These are phyloP conservation scores for Lepidocyrtinus sp. DNA, from an alignment of 2,888 invertebrate species.

Conservation along the genomic window DNA sequence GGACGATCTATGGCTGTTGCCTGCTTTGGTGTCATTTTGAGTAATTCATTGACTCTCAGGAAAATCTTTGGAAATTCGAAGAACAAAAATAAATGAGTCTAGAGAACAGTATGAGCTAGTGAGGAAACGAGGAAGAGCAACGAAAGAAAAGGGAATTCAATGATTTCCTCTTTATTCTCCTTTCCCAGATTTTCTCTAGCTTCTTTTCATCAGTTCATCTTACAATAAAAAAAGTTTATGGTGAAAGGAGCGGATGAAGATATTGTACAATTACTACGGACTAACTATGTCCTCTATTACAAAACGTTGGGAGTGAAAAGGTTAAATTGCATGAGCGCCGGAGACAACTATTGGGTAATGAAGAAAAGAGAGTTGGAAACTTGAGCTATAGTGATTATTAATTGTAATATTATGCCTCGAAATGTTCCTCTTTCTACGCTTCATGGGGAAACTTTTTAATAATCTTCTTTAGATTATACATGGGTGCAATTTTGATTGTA, in stretches of 20 bases:
- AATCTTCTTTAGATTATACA: constrained; percentile 22
- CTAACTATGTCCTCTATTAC: background rate
- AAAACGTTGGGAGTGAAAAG: background rate
- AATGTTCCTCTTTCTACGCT: background rate
- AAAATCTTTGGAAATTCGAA: constrained; percentile 25
- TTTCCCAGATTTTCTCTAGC: constrained; percentile 44
- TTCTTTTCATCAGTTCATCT: constrained; percentile 40
- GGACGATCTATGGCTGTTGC: constrained; percentile 57
- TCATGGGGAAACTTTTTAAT: constrained; percentile 40
- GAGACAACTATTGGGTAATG: background rate
- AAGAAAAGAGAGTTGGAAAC: background rate
- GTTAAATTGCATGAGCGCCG: background rate
- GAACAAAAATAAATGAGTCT: background rate
- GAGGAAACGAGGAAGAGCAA: constrained; percentile 15
- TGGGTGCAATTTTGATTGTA: background rate
- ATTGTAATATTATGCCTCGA: background rate
- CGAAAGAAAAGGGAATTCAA: constrained; percentile 8
- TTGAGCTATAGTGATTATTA: background rate
- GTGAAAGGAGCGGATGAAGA: constrained; percentile 54
- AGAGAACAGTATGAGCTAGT: background rate
- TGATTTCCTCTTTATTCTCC: constrained; percentile 42
- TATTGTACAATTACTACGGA: constrained; percentile 24
- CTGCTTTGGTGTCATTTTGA: constrained; percentile 58
- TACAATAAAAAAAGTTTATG: constrained; percentile 31
- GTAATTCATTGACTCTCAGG: constrained; percentile 58